Percentiles rank a stretch among this genome's conserved stretches.
These are phyloP conservation scores for Timandra comae DNA, from an alignment of 2,888 invertebrate genomes.

Conservation along the genomic window DNA sequence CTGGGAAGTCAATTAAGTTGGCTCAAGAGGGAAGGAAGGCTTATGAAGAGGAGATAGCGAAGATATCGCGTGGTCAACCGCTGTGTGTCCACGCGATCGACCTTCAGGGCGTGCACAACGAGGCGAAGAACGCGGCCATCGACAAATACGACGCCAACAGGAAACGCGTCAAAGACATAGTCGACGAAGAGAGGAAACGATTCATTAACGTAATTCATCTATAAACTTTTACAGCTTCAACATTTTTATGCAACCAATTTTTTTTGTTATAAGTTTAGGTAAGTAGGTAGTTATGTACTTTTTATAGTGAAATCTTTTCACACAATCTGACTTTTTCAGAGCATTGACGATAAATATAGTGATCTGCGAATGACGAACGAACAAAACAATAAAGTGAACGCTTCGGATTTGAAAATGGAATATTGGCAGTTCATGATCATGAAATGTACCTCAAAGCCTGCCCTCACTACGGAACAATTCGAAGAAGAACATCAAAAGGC, in stretches of 20 bases:
- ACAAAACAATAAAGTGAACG: slow-evolving; percentile 1
- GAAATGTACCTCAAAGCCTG: background rate
- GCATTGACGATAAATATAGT: background rate
- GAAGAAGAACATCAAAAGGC: background rate
- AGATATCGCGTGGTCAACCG: background rate
- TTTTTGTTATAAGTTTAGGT: too few species aligned
- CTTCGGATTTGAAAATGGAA: background rate
- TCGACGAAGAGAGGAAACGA: too few species aligned
- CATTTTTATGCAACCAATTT: too few species aligned
- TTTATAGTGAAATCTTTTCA: too few species aligned
- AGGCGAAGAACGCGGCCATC: background rate
- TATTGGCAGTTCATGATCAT: background rate
- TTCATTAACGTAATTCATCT: too few species aligned
- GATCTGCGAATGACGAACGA: background rate
- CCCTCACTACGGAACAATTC: background rate
- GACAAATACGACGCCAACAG: background rate
- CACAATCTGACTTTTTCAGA: background rate
- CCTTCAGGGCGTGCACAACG: background rate
- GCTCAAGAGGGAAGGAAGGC: background rate
- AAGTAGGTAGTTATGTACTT: too few species aligned
- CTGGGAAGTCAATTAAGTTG: background rate
- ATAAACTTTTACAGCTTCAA: too few species aligned
- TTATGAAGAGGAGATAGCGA: background rate
- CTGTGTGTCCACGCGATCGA: background rate
- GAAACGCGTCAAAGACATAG: too few species aligned